Evolutionary conservation across 1,140 invertebrate species (phyloP).

Genomic region (Drosophila repleta): DNA sequence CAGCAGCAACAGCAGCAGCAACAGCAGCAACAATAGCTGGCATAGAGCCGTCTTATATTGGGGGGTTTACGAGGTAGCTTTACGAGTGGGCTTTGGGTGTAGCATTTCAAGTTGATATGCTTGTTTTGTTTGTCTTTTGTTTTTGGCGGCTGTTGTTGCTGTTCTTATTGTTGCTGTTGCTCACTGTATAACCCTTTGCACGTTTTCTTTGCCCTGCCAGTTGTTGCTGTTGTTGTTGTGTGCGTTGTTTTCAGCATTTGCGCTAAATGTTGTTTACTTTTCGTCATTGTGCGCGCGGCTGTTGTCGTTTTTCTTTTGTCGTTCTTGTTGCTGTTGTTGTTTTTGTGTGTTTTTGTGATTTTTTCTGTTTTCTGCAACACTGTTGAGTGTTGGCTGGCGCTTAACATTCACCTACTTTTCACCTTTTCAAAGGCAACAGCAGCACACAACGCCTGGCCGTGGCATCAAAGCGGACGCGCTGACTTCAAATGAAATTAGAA

Average conservation of each 20-base stretch:
- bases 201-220: constrained; percentile 27
- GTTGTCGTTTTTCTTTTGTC: constrained; percentile 71
- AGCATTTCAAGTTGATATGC: constrained; percentile 77
- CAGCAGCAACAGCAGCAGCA: constrained; percentile 32
- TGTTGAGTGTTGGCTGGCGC: constrained; percentile 49
- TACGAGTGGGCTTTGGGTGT: constrained; percentile 1
- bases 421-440: constrained; percentile 61
- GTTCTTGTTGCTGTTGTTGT: constrained; percentile 23
- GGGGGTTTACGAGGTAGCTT: constrained; percentile 1
- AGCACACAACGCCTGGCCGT: constrained; percentile 69
- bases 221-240: constrained; percentile 9
- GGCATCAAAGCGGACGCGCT: constrained; percentile 68
- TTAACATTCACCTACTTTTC: constrained; percentile 83
- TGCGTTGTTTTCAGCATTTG: constrained; percentile 32
- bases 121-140: constrained; percentile 72
- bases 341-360: no score
- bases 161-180: constrained; percentile 40
- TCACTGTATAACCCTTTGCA: constrained; percentile 26
- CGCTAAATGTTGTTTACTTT: constrained; percentile 80
- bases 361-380: constrained; percentile 32
- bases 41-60: no score
- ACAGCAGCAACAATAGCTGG: constrained; percentile 29
- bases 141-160: constrained; percentile 57
- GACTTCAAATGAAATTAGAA: constrained; percentile 79
- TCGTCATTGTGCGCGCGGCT: constrained; percentile 71